Conservation (phyloP, 2,113 vertebrate species). For the Pseudolaguvia tuberculata region DNA sequence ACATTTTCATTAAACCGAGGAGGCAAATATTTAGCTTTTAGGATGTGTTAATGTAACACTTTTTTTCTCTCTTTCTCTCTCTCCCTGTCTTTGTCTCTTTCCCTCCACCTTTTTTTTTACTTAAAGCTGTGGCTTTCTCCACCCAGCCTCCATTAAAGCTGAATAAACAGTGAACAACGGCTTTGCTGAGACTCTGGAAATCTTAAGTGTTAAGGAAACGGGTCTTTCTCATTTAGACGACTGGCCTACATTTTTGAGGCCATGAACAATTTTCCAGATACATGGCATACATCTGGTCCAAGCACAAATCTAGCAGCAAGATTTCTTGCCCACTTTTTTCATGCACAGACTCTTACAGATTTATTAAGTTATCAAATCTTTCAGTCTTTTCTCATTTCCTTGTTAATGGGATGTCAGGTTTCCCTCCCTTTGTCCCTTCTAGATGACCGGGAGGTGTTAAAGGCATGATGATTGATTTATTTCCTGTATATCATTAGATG, state of each 20-base stretch:
- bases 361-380: neutral
- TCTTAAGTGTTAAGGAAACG: slow-evolving; percentile 32
- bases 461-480: slow-evolving; percentile 9
- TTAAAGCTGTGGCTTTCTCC: slow-evolving; percentile 53
- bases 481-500: slow-evolving; percentile 22
- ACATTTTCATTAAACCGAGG: slow-evolving; percentile 45
- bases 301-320: neutral
- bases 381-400: neutral
- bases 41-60: slow-evolving; percentile 14
- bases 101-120: slow-evolving; percentile 40
- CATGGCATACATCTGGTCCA: slow-evolving; percentile 18
- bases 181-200: slow-evolving; percentile 40
- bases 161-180: slow-evolving; percentile 61
- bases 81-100: too few species aligned
- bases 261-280: slow-evolving; percentile 26
- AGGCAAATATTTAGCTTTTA: slow-evolving; percentile 44
- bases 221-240: slow-evolving; percentile 36
- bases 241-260: slow-evolving; percentile 30
- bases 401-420: neutral
- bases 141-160: slow-evolving; percentile 58
- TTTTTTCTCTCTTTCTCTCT: neutral
- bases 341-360: neutral
- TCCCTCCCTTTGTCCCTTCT: neutral
- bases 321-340: neutral
- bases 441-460: slow-evolving; percentile 23